A percentile compares a stretch with the other conserved stretches of the same genome.
phyloP scores from a whole-genome alignment of 2,888 invertebrate species.

The Ophioninae sp. region DNA sequence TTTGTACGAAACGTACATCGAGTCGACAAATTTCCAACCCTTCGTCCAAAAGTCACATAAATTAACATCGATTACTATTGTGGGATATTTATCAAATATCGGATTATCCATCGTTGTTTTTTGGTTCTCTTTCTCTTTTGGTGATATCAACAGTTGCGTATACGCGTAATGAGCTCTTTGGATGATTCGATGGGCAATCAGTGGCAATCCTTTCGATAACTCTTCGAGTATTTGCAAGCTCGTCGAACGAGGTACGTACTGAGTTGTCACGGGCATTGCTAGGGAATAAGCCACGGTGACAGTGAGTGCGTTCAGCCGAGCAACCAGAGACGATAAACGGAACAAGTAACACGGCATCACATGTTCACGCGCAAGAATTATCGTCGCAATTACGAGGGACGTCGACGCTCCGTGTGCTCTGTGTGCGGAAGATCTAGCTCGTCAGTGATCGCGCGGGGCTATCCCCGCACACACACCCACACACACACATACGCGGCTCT shows the following conservation, averaged over 20 bases:
- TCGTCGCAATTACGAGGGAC: constrained; percentile 67
- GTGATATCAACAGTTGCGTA: background rate
- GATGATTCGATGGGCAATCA: constrained; percentile 35
- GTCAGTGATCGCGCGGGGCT: constrained; percentile 8
- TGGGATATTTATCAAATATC: background rate
- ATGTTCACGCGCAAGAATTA: constrained; percentile 66
- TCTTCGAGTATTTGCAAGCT: constrained; percentile 61
- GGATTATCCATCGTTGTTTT: background rate
- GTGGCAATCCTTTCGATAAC: constrained; percentile 53
- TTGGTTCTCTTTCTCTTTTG: background rate
- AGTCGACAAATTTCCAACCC: background rate
- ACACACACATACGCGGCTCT: background rate
- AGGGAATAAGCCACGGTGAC: constrained; percentile 41
- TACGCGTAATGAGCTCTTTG: no score
- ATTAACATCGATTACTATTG: background rate
- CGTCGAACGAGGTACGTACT: constrained; percentile 13
- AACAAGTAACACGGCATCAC: constrained; percentile 63
- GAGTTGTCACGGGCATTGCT: constrained; percentile 15
- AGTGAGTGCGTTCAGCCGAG: constrained; percentile 58
- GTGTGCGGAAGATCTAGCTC: constrained; percentile 20
- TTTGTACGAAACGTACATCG: no score
- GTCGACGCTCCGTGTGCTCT: constrained; percentile 51
- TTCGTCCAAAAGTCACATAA: background rate
- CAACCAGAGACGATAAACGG: constrained; percentile 65
- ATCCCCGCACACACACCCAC: background rate